Percentiles rank a stretch among this genome's conserved stretches.
These are phyloP conservation scores for Nyctalus aviator DNA, from an alignment of 2,797 vertebrate species.

Conservation along the genomic window DNA sequence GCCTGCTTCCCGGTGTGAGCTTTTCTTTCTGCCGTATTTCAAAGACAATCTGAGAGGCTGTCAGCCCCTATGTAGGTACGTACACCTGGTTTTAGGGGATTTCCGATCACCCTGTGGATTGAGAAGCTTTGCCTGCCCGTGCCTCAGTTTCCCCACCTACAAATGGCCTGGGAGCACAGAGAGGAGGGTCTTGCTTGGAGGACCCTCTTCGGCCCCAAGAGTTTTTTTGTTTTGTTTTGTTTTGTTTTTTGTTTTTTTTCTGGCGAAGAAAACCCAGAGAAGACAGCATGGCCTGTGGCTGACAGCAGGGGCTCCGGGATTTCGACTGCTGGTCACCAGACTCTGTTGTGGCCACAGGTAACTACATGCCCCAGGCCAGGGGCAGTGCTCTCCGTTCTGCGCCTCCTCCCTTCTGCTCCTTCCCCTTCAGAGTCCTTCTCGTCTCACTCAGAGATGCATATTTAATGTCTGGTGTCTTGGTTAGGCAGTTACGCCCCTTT, in stretches of 20 bases:
- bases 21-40: not conserved
- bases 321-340: not conserved
- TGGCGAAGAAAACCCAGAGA: not conserved
- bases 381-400: rapidly evolving
- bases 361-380: rapidly evolving
- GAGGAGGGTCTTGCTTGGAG: not conserved
- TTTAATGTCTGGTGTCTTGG: not conserved
- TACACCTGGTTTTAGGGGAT: not conserved
- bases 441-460: not conserved
- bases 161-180: not conserved
- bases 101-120: not conserved
- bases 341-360: rapidly evolving
- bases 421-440: not conserved
- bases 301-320: not conserved
- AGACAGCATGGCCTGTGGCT: not conserved
- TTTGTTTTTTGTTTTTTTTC: too few species aligned
- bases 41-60: not conserved
- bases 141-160: not conserved
- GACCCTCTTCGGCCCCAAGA: not conserved
- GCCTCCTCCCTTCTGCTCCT: not conserved
- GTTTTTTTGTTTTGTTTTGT: too few species aligned
- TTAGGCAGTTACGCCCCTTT: not conserved
- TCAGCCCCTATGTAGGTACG: rapidly evolving
- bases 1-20: not conserved
- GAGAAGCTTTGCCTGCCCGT: rapidly evolving